Evolutionary conservation across 2,888 invertebrate species (phyloP).

Genomic region (Criorhina ranunculi): DNA sequence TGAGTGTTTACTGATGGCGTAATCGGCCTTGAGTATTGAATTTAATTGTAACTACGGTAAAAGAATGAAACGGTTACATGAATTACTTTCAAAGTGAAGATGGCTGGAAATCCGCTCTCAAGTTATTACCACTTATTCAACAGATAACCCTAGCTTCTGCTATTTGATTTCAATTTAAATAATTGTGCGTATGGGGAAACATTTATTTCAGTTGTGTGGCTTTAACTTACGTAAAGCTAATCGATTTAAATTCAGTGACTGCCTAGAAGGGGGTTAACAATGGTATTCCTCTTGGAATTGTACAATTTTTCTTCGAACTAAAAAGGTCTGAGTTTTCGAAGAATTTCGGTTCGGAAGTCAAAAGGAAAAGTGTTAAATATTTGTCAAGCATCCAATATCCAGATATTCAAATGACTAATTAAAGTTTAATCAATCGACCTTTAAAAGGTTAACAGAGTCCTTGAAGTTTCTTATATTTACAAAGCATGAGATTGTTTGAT

Average conservation of each 20-base stretch:
- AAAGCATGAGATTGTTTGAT: no score
- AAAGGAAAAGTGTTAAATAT: background rate
- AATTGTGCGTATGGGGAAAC: slow-evolving; percentile 8
- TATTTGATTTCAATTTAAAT: slow-evolving; percentile 41
- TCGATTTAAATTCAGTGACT: background rate
- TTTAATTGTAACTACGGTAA: slow-evolving; percentile 9
- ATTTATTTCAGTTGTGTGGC: slow-evolving; percentile 2
- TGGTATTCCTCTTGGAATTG: background rate
- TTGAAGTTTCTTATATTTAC: no score
- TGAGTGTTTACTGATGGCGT: slow-evolving; percentile 5
- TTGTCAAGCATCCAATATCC: background rate
- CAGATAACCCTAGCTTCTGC: background rate
- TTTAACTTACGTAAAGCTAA: background rate
- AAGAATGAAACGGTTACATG: background rate
- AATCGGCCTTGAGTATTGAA: slow-evolving; percentile 28
- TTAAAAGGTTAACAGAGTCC: background rate
- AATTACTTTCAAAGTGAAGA: background rate
- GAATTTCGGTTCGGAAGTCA: background rate
- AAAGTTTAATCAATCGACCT: background rate
- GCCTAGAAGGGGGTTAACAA: background rate
- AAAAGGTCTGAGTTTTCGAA: background rate
- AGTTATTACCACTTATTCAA: background rate
- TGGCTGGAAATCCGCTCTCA: background rate
- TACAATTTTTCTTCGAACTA: background rate
- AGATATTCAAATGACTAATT: background rate